phyloP scores from a whole-genome alignment of 1,140 invertebrate genomes.

The Drosophila aff. region DNA sequence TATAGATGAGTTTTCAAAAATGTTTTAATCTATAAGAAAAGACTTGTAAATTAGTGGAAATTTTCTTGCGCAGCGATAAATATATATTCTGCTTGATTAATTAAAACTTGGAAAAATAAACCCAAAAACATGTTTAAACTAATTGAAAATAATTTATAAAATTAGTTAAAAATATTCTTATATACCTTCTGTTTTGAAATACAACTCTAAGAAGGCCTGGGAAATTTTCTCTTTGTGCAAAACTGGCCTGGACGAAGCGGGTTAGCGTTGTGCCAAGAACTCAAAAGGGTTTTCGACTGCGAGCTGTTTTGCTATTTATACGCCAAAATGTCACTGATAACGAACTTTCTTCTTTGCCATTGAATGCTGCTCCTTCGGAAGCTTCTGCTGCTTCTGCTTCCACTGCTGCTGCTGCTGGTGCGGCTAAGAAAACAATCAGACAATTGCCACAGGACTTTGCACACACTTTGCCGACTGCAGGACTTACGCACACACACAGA shows the following conservation, averaged over 20 bases:
- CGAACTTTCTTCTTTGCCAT: conserved; percentile 65
- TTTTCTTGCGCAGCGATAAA: neutral
- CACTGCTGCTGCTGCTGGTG: conserved; percentile 60
- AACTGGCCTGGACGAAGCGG: conserved; percentile 7
- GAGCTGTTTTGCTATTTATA: conserved; percentile 64
- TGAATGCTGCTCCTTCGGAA: conserved; percentile 47
- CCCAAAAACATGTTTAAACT: too few species aligned
- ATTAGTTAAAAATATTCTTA: neutral
- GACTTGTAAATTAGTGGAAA: too few species aligned
- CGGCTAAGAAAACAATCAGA: conserved; percentile 80
- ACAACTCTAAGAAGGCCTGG: neutral
- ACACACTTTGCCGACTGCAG: conserved; percentile 68
- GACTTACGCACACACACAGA: conserved; percentile 39
- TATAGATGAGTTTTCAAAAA: too few species aligned
- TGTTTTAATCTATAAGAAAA: too few species aligned
- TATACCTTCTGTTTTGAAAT: neutral
- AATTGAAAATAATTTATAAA: too few species aligned
- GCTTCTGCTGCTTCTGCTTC: conserved; percentile 24
- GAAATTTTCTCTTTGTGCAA: conserved; percentile 8
- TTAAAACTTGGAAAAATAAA: too few species aligned
- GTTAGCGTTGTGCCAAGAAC: conserved; percentile 6
- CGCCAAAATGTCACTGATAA: conserved; percentile 78
- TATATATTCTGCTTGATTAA: too few species aligned
- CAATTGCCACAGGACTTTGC: conserved; percentile 79
- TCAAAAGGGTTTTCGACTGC: conserved; percentile 7